Percentiles rank a stretch among this genome's conserved stretches.
Conservation (phyloP, 2,113 vertebrate genomes). For the Bubo bubo region DNA sequence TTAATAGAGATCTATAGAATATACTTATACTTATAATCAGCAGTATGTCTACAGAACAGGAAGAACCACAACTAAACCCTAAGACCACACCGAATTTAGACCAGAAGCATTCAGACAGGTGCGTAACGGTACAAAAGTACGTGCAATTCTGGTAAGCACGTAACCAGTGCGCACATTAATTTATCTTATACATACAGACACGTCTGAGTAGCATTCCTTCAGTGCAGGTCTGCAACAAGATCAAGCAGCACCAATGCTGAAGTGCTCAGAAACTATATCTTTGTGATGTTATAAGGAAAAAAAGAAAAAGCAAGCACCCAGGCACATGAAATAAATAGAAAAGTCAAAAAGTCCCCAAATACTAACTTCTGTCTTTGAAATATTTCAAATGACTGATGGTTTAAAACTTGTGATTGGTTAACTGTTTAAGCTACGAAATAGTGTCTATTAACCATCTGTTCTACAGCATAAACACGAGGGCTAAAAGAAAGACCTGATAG, state of each 20-base stretch:
- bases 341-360: background rate
- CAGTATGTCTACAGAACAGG: background rate
- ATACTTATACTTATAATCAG: background rate
- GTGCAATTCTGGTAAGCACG: background rate
- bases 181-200: background rate
- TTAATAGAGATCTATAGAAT: background rate
- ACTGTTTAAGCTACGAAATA: background rate
- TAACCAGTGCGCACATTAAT: background rate
- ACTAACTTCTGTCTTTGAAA: background rate
- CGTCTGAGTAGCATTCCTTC: background rate
- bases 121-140: background rate
- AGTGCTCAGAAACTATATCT: background rate
- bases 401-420: background rate
- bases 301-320: background rate
- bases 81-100: background rate
- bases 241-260: background rate
- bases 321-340: background rate
- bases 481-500: background rate
- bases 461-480: background rate
- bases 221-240: background rate
- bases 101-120: background rate
- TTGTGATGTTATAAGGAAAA: background rate
- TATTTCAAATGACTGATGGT: background rate
- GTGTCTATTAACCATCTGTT: background rate
- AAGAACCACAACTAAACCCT: background rate